These are phyloP conservation scores for Harpagifer antarcticus DNA, from an alignment of 2,797 vertebrate species.

Conservation along the genomic window DNA sequence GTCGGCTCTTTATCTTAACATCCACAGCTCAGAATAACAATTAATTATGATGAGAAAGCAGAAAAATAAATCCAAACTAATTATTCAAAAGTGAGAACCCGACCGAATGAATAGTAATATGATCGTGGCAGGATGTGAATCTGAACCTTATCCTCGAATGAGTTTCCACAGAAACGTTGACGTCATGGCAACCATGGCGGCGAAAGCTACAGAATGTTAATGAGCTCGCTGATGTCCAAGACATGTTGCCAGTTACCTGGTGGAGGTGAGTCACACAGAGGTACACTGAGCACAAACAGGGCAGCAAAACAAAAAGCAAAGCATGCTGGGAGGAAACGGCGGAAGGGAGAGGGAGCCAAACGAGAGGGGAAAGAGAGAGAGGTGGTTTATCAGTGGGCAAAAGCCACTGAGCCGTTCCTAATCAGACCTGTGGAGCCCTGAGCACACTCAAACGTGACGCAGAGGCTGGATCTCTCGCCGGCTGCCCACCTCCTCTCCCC, in stretches of 20 bases:
- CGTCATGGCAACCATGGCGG: slow-evolving; percentile 67
- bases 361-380: slow-evolving; percentile 14
- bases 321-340: slow-evolving; percentile 13
- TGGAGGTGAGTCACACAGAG: slow-evolving; percentile 56
- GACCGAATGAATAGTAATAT: slow-evolving; percentile 56
- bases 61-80: slow-evolving; percentile 11
- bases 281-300: slow-evolving; percentile 6
- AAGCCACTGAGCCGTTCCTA: slow-evolving; percentile 66
- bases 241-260: slow-evolving; percentile 64
- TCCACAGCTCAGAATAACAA: slow-evolving; percentile 21
- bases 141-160: slow-evolving; percentile 54
- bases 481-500: slow-evolving; percentile 46
- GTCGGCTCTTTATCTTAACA: slow-evolving; percentile 30
- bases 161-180: slow-evolving; percentile 76
- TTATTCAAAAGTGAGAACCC: slow-evolving; percentile 43
- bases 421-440: slow-evolving; percentile 69
- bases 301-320: slow-evolving; percentile 28
- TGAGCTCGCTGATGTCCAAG: slow-evolving; percentile 49
- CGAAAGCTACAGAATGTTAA: slow-evolving; percentile 71
- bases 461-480: slow-evolving; percentile 46
- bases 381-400: slow-evolving; percentile 64
- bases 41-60: slow-evolving; percentile 26
- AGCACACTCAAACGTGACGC: slow-evolving; percentile 61
- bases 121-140: slow-evolving; percentile 37
- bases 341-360: slow-evolving; percentile 13